Evolutionary conservation across 2,113 vertebrate genomes (phyloP).

Genomic region (Chelonoidis abingdonii): DNA sequence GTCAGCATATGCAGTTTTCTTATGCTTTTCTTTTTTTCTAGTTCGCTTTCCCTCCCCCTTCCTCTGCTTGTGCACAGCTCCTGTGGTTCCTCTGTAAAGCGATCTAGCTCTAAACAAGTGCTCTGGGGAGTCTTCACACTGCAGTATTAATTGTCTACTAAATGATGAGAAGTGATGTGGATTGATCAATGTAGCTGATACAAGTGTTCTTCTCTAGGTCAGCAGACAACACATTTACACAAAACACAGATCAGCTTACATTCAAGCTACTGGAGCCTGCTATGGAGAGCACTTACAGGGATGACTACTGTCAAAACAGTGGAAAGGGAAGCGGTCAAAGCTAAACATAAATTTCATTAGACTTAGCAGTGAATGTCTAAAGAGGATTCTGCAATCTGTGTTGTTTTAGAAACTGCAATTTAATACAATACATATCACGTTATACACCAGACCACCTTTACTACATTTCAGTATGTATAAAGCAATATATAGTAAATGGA

Average conservation of each 20-base stretch:
- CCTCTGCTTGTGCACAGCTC: not conserved
- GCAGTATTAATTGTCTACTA: constrained; percentile 78
- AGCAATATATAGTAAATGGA: not conserved
- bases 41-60: not conserved
- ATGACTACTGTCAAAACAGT: constrained; percentile 46
- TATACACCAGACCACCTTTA: not conserved
- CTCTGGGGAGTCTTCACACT: constrained; percentile 74
- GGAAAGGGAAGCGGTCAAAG: constrained; percentile 15
- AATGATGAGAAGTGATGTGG: constrained; percentile 68
- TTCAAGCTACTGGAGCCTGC: constrained; percentile 28
- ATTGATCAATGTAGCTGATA: constrained; percentile 77
- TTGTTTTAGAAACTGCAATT: not conserved
- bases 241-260: constrained; percentile 69
- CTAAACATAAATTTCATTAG: constrained; percentile 20
- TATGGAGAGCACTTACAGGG: constrained; percentile 30
- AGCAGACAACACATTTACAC: constrained; percentile 69
- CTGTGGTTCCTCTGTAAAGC: constrained; percentile 72
- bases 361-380: not conserved
- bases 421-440: not conserved
- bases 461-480: not conserved
- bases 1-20: constrained; percentile 18
- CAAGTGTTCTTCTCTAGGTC: constrained; percentile 67
- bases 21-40: not conserved
- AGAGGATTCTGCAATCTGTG: not conserved
- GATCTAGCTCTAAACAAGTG: constrained; percentile 60